These are phyloP conservation scores for Hesperia comma DNA, from an alignment of 2,888 invertebrate genomes.

Conservation along the genomic window DNA sequence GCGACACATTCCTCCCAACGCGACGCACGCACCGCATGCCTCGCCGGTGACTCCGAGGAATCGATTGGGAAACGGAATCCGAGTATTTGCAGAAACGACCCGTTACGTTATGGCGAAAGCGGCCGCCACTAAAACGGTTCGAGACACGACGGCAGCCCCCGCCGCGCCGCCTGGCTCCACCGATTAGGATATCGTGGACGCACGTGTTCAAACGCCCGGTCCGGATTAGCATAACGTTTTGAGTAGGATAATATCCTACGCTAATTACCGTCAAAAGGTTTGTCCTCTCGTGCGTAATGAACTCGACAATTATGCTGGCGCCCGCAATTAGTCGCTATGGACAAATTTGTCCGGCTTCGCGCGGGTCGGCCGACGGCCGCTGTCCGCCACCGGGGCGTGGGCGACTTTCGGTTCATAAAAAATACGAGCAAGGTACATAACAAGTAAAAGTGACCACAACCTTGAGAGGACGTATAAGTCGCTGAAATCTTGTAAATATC, in stretches of 20 bases:
- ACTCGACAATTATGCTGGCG: slow-evolving; percentile 5
- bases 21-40: slow-evolving; percentile 39
- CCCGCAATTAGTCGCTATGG: slow-evolving; percentile 23
- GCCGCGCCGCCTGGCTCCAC: background rate
- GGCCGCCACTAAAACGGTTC: background rate
- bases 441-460: slow-evolving; percentile 16
- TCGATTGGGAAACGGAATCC: slow-evolving; percentile 24
- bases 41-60: slow-evolving; percentile 29
- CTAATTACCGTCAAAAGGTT: slow-evolving; percentile 5
- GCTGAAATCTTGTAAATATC: no score
- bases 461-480: background rate
- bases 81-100: slow-evolving; percentile 5
- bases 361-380: slow-evolving; percentile 17
- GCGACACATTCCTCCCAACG: slow-evolving; percentile 40
- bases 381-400: slow-evolving; percentile 19
- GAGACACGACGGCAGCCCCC: background rate
- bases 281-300: slow-evolving; percentile 1
- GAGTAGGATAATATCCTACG: no score
- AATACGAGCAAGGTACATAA: slow-evolving; percentile 8
- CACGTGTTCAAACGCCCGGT: slow-evolving; percentile 1
- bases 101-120: slow-evolving; percentile 29
- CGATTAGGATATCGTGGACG: slow-evolving; percentile 3
- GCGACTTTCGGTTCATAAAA: slow-evolving; percentile 18
- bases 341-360: slow-evolving; percentile 30
- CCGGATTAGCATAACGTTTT: background rate